Percentiles rank a stretch among this genome's conserved stretches.
phyloP scores from a whole-genome alignment of 2,888 invertebrate species.

The Shargacucullia verbasci region DNA sequence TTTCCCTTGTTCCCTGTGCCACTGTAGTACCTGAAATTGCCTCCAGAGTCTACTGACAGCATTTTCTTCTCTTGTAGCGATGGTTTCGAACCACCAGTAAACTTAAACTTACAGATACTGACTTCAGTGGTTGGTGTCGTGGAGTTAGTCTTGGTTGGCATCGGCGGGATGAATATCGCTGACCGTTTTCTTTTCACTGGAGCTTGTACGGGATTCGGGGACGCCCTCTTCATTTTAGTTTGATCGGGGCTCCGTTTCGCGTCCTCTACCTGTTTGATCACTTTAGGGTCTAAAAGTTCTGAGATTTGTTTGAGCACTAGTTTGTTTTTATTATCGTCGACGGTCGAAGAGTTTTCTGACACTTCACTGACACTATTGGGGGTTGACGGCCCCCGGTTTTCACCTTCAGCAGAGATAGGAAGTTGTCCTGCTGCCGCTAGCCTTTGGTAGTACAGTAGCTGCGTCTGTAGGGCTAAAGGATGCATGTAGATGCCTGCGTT shows the following conservation, averaged over 20 bases:
- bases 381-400: conserved; percentile 67
- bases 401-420: conserved; percentile 77
- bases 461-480: conserved; percentile 92
- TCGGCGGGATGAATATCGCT: conserved; percentile 95
- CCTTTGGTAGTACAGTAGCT: conserved; percentile 93
- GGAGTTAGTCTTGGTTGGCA: conserved; percentile 92
- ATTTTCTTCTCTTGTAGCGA: conserved; percentile 97
- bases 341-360: conserved; percentile 72
- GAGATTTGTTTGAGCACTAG: conserved; percentile 85
- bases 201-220: conserved; percentile 76
- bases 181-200: conserved; percentile 93
- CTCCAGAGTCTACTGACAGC: conserved; percentile 96
- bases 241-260: conserved; percentile 73
- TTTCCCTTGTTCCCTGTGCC: conserved; percentile 95
- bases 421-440: conserved; percentile 89
- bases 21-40: conserved; percentile 96
- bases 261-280: conserved; percentile 78
- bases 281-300: conserved; percentile 82
- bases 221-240: conserved; percentile 82
- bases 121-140: conserved; percentile 95
- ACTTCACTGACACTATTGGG: conserved; percentile 74
- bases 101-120: conserved; percentile 97
- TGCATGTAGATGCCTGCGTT: conserved; percentile 92
- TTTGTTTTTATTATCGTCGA: conserved; percentile 81
- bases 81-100: conserved; percentile 97